Conservation (phyloP, 2,113 vertebrate genomes). For the Buteo buteo region DNA sequence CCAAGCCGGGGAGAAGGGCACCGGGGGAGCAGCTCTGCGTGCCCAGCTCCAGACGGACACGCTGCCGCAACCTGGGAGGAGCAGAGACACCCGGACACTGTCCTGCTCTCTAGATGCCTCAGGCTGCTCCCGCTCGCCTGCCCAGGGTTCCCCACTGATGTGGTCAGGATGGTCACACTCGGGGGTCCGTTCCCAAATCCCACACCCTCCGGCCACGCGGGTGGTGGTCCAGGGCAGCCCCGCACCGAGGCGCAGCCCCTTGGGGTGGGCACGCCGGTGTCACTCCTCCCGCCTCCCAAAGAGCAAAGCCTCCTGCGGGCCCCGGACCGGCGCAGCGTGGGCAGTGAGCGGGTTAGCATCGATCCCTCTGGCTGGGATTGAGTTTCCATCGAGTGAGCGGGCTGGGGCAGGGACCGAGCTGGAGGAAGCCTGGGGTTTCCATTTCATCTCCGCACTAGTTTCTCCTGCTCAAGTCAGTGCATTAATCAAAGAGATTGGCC, state of each 20-base stretch:
- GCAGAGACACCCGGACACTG: accelerated
- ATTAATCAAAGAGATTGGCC: not conserved
- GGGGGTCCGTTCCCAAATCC: not conserved
- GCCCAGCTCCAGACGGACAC: not conserved
- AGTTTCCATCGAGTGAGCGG: conserved; percentile 73
- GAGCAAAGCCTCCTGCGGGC: not conserved
- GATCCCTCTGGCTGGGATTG: conserved; percentile 75
- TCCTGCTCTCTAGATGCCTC: not conserved
- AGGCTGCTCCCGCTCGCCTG: not conserved
- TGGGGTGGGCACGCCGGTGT: accelerated
- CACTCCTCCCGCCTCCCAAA: not conserved
- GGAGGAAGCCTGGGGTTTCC: not conserved
- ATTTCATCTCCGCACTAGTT: not conserved
- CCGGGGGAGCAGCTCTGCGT: not conserved
- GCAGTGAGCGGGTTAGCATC: conserved; percentile 76
- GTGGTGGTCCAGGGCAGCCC: not conserved
- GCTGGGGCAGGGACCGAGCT: not conserved
- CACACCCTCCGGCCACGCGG: accelerated
- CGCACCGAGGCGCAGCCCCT: accelerated
- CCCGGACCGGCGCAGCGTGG: conserved; percentile 52
- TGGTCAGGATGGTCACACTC: accelerated
- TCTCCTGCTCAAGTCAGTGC: not conserved
- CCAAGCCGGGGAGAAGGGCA: no score
- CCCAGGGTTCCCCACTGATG: not conserved
- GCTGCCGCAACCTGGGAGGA: accelerated